phyloP scores from a whole-genome alignment of 2,888 invertebrate genomes.

The Drosophila aldrichi region DNA sequence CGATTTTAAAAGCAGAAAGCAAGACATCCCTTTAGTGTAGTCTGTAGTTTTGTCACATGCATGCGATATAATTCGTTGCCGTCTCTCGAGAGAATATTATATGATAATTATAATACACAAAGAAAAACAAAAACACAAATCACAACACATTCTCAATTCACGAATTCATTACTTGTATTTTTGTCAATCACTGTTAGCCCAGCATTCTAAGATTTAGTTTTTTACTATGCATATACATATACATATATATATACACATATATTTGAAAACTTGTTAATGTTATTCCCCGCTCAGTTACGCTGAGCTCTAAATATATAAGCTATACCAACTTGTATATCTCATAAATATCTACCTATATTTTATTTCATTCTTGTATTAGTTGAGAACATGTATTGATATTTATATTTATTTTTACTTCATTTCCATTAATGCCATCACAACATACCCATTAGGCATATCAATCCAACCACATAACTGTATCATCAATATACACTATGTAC shows the following conservation, averaged over 20 bases:
- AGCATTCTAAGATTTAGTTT: constrained; percentile 37
- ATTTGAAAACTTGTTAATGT: constrained; percentile 38
- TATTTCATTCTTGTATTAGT: constrained; percentile 10
- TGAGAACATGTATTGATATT: constrained; percentile 2
- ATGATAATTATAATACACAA: constrained; percentile 7
- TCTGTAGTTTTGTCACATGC: constrained; percentile 58
- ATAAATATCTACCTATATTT: constrained; percentile 8
- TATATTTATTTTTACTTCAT: constrained; percentile 1
- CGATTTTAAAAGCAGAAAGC: constrained; percentile 60
- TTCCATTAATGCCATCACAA: constrained; percentile 25
- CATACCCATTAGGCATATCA: constrained; percentile 16
- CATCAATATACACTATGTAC: constrained; percentile 17
- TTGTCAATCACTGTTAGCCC: constrained; percentile 28
- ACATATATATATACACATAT: constrained; percentile 6
- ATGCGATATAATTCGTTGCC: constrained; percentile 55
- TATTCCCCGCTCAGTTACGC: constrained; percentile 30
- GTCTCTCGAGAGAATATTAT: constrained; percentile 43
- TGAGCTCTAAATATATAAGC: constrained; percentile 33
- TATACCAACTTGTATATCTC: constrained; percentile 16
- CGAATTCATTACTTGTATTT: constrained; percentile 24
- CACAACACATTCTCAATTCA: constrained; percentile 34
- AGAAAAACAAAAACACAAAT: constrained; percentile 8
- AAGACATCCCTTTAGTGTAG: constrained; percentile 42
- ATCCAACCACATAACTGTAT: constrained; percentile 5
- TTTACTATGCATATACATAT: constrained; percentile 12